Conservation (phyloP, 2,113 vertebrate genomes). For the Sardina pilchardus region DNA sequence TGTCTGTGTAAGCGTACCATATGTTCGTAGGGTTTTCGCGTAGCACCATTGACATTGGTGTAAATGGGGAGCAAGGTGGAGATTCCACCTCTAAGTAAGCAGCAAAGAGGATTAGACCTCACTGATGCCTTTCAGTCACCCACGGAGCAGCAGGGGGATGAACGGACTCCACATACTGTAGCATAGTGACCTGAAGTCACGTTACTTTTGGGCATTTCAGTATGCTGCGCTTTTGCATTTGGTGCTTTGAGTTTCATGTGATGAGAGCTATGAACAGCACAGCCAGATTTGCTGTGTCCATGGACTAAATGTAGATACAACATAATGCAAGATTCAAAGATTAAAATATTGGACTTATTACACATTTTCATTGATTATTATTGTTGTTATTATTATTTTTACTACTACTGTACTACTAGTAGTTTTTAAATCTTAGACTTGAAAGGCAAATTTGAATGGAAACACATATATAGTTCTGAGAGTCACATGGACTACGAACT, state of each 20-base stretch:
- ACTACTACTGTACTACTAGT: too few species aligned
- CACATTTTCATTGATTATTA: background rate
- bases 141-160: background rate
- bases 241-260: background rate
- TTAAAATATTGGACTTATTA: background rate
- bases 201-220: background rate
- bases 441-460: background rate
- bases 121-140: background rate
- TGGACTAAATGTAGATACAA: background rate
- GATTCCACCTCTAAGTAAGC: constrained; percentile 5
- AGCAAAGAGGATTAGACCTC: constrained; percentile 14
- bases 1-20: background rate
- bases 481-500: background rate
- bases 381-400: background rate
- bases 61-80: background rate
- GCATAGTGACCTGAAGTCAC: background rate
- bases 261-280: background rate
- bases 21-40: background rate
- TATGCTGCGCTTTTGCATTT: background rate
- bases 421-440: background rate
- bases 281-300: background rate
- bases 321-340: background rate
- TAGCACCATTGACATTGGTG: background rate
- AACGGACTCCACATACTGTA: background rate
- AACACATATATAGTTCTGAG: background rate